phyloP scores from a whole-genome alignment of 2,888 invertebrate genomes.

The Pyrocoelia pectoralis region DNA sequence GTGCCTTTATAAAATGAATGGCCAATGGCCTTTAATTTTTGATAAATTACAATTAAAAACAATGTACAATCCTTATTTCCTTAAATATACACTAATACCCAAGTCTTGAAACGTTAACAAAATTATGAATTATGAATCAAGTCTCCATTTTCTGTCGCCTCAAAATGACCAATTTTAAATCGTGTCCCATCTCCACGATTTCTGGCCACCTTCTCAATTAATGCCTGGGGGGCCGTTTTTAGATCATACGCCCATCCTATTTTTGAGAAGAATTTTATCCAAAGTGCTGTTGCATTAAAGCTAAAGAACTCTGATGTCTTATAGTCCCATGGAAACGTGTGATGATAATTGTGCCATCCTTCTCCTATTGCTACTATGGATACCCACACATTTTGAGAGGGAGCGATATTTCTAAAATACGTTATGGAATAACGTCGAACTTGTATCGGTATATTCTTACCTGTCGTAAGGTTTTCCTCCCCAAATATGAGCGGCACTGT shows the following conservation, averaged over 20 bases:
- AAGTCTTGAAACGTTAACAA: too few species aligned
- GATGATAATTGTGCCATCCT: conserved; percentile 91
- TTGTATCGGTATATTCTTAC: conserved; percentile 50
- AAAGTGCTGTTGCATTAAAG: conserved; percentile 73
- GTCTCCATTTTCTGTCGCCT: background rate
- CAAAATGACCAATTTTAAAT: background rate
- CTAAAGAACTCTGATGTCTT: conserved; percentile 79
- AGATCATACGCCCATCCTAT: conserved; percentile 83
- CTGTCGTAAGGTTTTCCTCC: conserved; percentile 79
- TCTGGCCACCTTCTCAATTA: conserved; percentile 71
- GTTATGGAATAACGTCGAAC: background rate
- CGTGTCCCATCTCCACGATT: conserved; percentile 76
- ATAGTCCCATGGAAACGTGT: conserved; percentile 95
- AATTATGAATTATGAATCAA: background rate
- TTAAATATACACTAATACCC: too few species aligned
- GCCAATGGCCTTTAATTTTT: too few species aligned
- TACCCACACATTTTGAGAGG: conserved; percentile 78
- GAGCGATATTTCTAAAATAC: conserved; percentile 65
- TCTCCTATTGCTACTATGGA: conserved; percentile 77
- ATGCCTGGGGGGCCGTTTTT: conserved; percentile 70
- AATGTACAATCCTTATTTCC: too few species aligned
- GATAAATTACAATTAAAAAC: too few species aligned
- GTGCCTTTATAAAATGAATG: too few species aligned
- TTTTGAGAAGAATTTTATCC: conserved; percentile 73
- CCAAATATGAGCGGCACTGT: conserved; percentile 87